Conservation (phyloP, 2,113 vertebrate species). For the Nicator chloris region DNA sequence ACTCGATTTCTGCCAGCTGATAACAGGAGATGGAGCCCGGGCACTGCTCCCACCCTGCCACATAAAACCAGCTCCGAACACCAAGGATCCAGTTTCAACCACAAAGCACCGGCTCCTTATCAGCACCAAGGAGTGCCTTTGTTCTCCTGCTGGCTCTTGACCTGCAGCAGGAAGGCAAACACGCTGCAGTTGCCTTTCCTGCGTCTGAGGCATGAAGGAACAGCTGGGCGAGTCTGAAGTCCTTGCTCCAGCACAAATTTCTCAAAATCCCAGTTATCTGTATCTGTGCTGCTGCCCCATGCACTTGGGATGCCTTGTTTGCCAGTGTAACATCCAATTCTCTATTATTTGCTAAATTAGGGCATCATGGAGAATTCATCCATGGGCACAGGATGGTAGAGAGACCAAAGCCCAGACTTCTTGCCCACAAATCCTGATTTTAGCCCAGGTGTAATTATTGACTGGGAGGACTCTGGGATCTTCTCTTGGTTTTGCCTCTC, state of each 20-base stretch:
- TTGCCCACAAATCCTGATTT: neutral
- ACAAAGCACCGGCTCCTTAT: neutral
- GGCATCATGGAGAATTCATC: neutral
- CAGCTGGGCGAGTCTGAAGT: neutral
- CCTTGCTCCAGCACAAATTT: neutral
- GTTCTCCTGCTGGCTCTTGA: neutral
- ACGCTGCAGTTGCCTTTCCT: neutral
- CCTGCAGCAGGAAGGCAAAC: neutral
- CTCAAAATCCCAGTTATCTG: neutral
- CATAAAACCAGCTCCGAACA: neutral
- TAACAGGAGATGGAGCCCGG: neutral
- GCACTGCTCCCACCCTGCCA: neutral
- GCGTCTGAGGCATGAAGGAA: neutral
- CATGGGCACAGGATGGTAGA: neutral
- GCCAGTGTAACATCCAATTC: neutral
- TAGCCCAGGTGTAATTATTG: neutral
- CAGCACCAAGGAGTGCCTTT: constrained; percentile 10
- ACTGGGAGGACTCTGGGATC: neutral
- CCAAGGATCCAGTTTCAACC: constrained; percentile 22
- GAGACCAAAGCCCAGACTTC: neutral
- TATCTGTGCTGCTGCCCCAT: neutral
- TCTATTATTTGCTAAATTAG: too few species aligned
- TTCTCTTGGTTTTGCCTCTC: neutral
- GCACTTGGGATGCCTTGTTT: neutral
- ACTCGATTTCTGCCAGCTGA: neutral